Conservation (phyloP, 2,888 invertebrate genomes). For the Incurvaria masculella region DNA sequence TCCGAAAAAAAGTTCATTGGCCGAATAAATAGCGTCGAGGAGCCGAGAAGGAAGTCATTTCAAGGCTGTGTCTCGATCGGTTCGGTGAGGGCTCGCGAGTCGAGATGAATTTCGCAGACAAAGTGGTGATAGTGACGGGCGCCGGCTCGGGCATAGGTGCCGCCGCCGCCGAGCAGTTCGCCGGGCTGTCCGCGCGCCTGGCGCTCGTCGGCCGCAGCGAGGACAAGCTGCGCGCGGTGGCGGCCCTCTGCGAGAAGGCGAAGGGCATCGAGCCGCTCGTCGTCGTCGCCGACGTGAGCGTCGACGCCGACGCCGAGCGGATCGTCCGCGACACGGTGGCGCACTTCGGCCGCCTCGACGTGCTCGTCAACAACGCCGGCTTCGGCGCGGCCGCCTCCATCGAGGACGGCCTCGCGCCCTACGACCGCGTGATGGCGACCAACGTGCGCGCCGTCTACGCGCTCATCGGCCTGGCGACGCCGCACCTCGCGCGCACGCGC, state of each 20-base stretch:
- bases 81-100: not conserved
- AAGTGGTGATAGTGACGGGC: constrained; percentile 41
- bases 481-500: constrained; percentile 72
- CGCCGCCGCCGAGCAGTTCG: constrained; percentile 31
- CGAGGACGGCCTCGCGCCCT: constrained; percentile 77
- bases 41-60: too few species aligned
- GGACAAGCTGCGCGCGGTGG: constrained; percentile 28
- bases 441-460: constrained; percentile 78
- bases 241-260: constrained; percentile 45
- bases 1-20: too few species aligned
- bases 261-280: constrained; percentile 49
- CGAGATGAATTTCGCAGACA: constrained; percentile 32
- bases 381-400: constrained; percentile 71
- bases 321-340: constrained; percentile 65
- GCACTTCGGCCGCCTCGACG: constrained; percentile 67
- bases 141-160: constrained; percentile 44
- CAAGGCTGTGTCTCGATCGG: too few species aligned
- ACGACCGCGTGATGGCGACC: constrained; percentile 77
- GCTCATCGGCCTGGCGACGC: constrained; percentile 77
- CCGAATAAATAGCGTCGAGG: too few species aligned
- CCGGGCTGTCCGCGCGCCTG: constrained; percentile 29
- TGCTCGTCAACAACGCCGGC: constrained; percentile 85
- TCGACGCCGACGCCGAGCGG: constrained; percentile 62
- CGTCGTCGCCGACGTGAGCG: constrained; percentile 62
- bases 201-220: constrained; percentile 32